phyloP scores from a whole-genome alignment of 2,797 vertebrate species.

The Columba guinea region DNA sequence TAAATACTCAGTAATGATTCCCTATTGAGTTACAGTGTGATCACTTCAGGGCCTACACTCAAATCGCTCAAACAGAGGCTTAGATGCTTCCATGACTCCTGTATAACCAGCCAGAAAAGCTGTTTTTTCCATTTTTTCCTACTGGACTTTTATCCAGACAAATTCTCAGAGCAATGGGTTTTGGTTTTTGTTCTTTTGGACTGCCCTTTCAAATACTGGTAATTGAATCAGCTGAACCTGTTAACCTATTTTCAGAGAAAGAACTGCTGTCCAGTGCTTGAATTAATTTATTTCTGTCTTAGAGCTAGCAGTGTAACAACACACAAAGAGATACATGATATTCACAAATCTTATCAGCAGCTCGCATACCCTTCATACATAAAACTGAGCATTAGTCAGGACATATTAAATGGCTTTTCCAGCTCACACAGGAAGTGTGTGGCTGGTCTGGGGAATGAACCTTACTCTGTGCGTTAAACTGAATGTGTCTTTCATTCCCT shows the following conservation, averaged over 20 bases:
- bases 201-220: not conserved
- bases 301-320: not conserved
- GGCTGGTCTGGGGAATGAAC: not conserved
- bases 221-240: not conserved
- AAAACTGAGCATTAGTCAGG: not conserved
- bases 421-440: not conserved
- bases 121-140: not conserved
- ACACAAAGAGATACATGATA: not conserved
- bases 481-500: not conserved
- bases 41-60: not conserved
- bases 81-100: not conserved
- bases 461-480: not conserved
- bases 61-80: not conserved
- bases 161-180: not conserved
- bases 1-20: not conserved
- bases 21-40: fast-evolving
- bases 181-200: not conserved
- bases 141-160: not conserved
- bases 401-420: not conserved
- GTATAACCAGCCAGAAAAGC: not conserved
- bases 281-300: not conserved
- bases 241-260: not conserved
- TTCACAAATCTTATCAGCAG: not conserved
- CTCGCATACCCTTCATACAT: not conserved
- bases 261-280: not conserved